Evolutionary conservation across 2,888 invertebrate genomes (phyloP).

Genomic region (Gasteruption jaculator): DNA sequence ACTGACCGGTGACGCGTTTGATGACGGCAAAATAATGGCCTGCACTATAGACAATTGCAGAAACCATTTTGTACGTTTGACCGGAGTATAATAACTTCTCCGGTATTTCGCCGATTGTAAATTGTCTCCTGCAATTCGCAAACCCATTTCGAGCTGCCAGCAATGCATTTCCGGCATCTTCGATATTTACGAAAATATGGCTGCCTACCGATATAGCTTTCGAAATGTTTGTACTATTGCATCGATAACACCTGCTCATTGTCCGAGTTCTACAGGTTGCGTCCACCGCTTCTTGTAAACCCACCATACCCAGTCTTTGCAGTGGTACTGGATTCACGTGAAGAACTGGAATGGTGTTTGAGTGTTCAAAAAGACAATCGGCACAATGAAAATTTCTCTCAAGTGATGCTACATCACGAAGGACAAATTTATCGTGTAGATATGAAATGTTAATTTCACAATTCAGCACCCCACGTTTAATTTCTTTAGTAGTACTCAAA

Average conservation of each 20-base stretch:
- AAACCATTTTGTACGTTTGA: constrained; percentile 9
- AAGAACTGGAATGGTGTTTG: constrained; percentile 2
- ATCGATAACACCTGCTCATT: constrained; percentile 7
- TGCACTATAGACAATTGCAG: constrained; percentile 8
- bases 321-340: constrained; percentile 9
- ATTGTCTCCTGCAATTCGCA: constrained; percentile 12
- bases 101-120: constrained; percentile 15
- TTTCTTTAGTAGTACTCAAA: constrained; percentile 4
- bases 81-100: constrained; percentile 4
- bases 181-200: constrained; percentile 14
- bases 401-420: constrained; percentile 8
- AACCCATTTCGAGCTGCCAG: constrained; percentile 4
- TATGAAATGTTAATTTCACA: constrained; percentile 8
- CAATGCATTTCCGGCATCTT: constrained; percentile 6
- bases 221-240: constrained; percentile 6
- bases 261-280: neutral
- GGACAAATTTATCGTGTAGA: constrained; percentile 3
- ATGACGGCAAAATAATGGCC: constrained; percentile 13
- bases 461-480: constrained; percentile 10
- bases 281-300: constrained; percentile 10
- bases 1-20: constrained; percentile 11
- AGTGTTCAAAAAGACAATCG: constrained; percentile 1
- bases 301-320: constrained; percentile 8
- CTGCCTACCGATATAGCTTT: constrained; percentile 14
- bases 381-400: constrained; percentile 1